Conservation (phyloP, 2,113 vertebrate genomes). For the Cinclus mexicanus region DNA sequence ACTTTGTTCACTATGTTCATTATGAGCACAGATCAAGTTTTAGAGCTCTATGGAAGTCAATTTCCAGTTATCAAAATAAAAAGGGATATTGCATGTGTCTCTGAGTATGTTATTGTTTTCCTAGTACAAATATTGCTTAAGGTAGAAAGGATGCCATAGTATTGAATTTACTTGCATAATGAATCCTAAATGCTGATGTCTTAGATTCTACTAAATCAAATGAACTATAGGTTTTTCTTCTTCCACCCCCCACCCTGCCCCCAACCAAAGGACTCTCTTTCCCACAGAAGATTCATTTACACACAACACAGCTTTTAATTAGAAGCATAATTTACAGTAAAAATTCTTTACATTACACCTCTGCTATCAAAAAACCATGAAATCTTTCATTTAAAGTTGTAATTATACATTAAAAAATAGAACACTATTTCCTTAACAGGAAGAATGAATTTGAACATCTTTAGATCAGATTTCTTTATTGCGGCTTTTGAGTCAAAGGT, state of each 20-base stretch:
- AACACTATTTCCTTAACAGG: slow-evolving; percentile 76
- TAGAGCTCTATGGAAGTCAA: slow-evolving; percentile 11
- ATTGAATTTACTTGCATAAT: slow-evolving; percentile 69
- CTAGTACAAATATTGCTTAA: slow-evolving; percentile 74
- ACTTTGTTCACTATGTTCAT: not conserved
- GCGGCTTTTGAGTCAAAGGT: slow-evolving; percentile 85
- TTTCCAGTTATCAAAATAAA: slow-evolving; percentile 69
- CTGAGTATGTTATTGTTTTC: slow-evolving; percentile 51
- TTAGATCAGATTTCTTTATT: slow-evolving; percentile 70
- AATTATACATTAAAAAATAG: slow-evolving; percentile 79
- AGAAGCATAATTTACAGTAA: slow-evolving; percentile 78
- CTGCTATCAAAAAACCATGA: slow-evolving; percentile 71
- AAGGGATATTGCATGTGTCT: slow-evolving; percentile 67
- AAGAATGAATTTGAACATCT: slow-evolving; percentile 74
- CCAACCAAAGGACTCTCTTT: slow-evolving; percentile 54
- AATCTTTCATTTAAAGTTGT: slow-evolving; percentile 72
- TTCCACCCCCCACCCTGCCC: slow-evolving; percentile 57
- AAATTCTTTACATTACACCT: slow-evolving; percentile 75
- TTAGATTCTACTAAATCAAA: slow-evolving; percentile 63
- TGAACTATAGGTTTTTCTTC: slow-evolving; percentile 31
- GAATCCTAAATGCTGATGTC: slow-evolving; percentile 67
- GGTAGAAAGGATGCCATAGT: slow-evolving; percentile 60
- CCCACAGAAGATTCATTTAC: slow-evolving; percentile 71
- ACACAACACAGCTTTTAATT: slow-evolving; percentile 74
- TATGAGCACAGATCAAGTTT: slow-evolving; percentile 16